Conservation (phyloP, 2,113 vertebrate genomes). For the Polypterus senegalus region DNA sequence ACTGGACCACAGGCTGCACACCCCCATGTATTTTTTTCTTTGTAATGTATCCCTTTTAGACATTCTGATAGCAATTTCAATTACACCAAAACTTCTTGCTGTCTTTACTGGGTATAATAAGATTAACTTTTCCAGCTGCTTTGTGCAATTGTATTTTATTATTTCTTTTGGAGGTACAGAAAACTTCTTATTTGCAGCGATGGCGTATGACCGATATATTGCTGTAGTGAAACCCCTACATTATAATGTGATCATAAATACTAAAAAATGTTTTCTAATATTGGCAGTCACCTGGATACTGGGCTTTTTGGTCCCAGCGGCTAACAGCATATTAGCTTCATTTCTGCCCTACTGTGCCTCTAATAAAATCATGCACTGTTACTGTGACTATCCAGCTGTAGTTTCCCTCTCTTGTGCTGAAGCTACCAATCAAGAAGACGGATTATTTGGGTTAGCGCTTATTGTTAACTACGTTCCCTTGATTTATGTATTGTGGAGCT, state of each 20-base stretch:
- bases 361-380: neutral
- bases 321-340: no score
- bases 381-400: neutral
- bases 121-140: conserved; percentile 13
- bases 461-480: neutral
- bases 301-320: neutral
- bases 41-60: conserved; percentile 27
- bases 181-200: conserved; percentile 19
- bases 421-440: neutral
- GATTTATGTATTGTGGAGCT: neutral
- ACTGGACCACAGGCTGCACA: conserved; percentile 18
- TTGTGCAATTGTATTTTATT: conserved; percentile 21
- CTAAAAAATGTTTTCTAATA: neutral
- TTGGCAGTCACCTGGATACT: neutral
- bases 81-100: conserved; percentile 22
- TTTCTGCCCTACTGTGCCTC: neutral
- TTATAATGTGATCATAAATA: conserved; percentile 18
- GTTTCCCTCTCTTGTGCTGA: neutral
- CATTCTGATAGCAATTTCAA: conserved; percentile 20
- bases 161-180: conserved; percentile 21
- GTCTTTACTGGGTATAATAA: conserved; percentile 16
- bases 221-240: conserved; percentile 19
- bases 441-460: neutral
- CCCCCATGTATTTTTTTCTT: no score
- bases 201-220: conserved; percentile 22